These are phyloP conservation scores for Metaphire vulgaris DNA, from an alignment of 1,140 invertebrate species.

Conservation along the genomic window DNA sequence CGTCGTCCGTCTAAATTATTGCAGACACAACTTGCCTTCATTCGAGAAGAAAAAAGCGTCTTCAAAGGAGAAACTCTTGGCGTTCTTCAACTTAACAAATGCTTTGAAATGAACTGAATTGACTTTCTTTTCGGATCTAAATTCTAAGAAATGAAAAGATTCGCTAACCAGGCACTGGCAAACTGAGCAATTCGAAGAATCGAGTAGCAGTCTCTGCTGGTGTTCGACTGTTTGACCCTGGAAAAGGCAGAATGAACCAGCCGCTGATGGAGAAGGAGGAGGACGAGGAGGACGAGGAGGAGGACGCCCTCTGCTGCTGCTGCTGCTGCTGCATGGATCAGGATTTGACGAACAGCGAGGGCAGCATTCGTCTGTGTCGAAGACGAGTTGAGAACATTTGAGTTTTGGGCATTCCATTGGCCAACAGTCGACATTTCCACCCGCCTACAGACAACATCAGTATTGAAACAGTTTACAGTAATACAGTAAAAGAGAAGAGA, in stretches of 20 bases:
- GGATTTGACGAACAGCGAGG: background rate
- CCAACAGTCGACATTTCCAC: slow-evolving; percentile 82
- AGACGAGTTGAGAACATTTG: slow-evolving; percentile 62
- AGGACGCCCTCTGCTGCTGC: no score
- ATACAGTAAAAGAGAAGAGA: background rate
- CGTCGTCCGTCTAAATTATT: background rate
- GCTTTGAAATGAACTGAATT: no score
- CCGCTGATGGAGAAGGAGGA: background rate
- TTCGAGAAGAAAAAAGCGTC: background rate
- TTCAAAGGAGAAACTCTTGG: no score
- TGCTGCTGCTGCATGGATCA: background rate
- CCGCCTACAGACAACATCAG: slow-evolving; percentile 52
- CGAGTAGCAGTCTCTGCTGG: background rate
- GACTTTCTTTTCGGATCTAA: background rate
- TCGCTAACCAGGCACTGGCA: background rate
- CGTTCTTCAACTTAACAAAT: no score
- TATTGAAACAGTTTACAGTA: slow-evolving; percentile 4
- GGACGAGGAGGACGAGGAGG: no score
- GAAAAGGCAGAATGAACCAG: background rate
- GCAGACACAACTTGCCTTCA: background rate
- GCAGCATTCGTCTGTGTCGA: slow-evolving; percentile 53
- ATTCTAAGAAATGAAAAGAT: background rate
- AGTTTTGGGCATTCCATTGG: slow-evolving; percentile 71
- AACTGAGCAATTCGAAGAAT: background rate
- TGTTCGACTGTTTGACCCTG: background rate